Evolutionary conservation across 2,797 vertebrate genomes (phyloP).

Genomic region (Streptopelia turtur): DNA sequence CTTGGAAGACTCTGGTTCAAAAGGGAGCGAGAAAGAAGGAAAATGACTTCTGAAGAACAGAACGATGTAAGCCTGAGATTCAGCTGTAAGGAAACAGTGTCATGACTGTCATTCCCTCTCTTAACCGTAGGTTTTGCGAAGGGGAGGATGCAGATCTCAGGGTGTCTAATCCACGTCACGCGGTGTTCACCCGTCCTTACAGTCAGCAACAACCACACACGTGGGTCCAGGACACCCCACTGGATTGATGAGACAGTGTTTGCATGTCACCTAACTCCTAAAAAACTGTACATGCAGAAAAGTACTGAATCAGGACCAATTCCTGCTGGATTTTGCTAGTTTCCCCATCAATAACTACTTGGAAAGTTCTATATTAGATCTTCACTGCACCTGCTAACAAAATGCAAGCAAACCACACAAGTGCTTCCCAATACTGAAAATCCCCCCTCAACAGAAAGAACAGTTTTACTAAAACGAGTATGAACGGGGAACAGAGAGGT

Average conservation of each 20-base stretch:
- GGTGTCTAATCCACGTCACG: neutral
- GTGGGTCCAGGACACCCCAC: rapidly evolving
- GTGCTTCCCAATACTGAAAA: neutral
- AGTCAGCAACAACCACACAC: neutral
- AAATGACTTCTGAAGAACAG: neutral
- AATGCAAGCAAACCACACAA: neutral
- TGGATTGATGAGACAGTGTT: neutral
- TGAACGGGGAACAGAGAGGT: neutral
- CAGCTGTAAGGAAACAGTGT: neutral
- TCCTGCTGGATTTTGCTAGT: neutral
- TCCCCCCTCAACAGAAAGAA: neutral
- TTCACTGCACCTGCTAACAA: neutral
- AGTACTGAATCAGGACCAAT: neutral
- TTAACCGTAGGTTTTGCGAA: neutral
- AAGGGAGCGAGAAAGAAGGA: neutral
- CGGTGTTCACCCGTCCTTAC: neutral
- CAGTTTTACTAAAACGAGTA: neutral
- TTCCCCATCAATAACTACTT: neutral
- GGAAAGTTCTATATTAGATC: neutral
- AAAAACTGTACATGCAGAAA: neutral
- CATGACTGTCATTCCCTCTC: neutral
- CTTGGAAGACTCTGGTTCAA: neutral
- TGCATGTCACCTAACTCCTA: neutral
- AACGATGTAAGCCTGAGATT: neutral
- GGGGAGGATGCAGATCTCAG: neutral